Base-by-base conservation (phyloP, 2,113 vertebrate species). In the Periophthalmus modestus region DNA sequence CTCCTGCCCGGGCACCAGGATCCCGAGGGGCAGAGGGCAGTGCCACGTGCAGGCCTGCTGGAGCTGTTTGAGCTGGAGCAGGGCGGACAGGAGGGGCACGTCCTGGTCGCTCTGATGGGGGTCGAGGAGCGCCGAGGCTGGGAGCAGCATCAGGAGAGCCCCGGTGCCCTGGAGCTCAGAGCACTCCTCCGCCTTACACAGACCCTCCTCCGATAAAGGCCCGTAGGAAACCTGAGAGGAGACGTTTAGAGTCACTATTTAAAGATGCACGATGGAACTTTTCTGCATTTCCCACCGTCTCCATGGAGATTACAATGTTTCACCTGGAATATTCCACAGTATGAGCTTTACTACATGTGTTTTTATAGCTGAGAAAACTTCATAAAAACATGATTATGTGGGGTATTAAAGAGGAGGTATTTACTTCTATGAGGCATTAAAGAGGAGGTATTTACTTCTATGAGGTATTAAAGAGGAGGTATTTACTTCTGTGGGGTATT, bases 1-100 rank as follows among this genome's bases (percentile, higher is more conserved):
- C 0, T 87, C 90, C 33, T 85, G 83, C 0, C 89, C 66, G 0
- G 96, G 95, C 0, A 95, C 92, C 5, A 99, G 91, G 24, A 98
- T 81, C 23, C 89, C 94, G 54, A 99, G 89, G 0, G 96, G 96
- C 50, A 97, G 82, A 0, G 95, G 68, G 0, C 94, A 94, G 28
- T 95, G 92, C 90, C 96, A 96, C 57, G 94, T 92, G 80, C 94
- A 96, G 33, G 92, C 95, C 72, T 97, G 95, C 69, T 98, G 95
- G 3, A 98, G 89, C 88, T 97, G 97, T 78, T 93, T 97, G 69
- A 98, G 89, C 87, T 98, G 96, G 46, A 98, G 91, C 77, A 97
- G 77, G 0, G 96, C 95, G 0, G 96, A 96, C 39, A 98, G 94
- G 91, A 97, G 94, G 21, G 93, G 93, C 0, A 96, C 87, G 0